phyloP scores from a whole-genome alignment of 2,113 vertebrate genomes.

The Eira barbara region DNA sequence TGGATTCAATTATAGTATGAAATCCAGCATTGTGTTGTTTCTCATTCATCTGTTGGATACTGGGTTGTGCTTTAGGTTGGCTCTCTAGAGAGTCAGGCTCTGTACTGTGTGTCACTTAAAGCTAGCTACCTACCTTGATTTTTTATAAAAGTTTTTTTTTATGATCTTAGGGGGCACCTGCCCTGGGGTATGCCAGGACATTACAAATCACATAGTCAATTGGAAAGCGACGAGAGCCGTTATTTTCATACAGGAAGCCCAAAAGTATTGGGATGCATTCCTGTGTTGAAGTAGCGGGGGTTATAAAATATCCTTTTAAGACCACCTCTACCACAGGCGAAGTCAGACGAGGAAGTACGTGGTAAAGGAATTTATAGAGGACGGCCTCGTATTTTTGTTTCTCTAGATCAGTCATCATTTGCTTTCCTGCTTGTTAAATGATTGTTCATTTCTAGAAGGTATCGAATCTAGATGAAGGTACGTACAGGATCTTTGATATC shows the following conservation, averaged over 20 bases:
- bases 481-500: background rate
- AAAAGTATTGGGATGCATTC: background rate
- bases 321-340: background rate
- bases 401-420: background rate
- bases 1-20: background rate
- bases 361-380: background rate
- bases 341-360: background rate
- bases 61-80: background rate
- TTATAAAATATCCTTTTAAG: background rate
- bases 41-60: background rate
- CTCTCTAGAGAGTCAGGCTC: background rate
- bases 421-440: background rate
- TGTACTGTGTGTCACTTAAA: background rate
- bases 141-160: constrained; percentile 21
- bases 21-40: background rate
- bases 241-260: background rate
- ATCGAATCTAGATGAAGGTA: background rate
- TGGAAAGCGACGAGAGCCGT: background rate
- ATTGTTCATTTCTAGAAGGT: background rate
- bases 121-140: background rate
- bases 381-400: background rate
- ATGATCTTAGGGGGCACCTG: background rate
- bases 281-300: background rate
- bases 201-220: background rate
- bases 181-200: background rate